phyloP scores from a whole-genome alignment of 2,113 vertebrate species.

The Pongo pygmaeus region DNA sequence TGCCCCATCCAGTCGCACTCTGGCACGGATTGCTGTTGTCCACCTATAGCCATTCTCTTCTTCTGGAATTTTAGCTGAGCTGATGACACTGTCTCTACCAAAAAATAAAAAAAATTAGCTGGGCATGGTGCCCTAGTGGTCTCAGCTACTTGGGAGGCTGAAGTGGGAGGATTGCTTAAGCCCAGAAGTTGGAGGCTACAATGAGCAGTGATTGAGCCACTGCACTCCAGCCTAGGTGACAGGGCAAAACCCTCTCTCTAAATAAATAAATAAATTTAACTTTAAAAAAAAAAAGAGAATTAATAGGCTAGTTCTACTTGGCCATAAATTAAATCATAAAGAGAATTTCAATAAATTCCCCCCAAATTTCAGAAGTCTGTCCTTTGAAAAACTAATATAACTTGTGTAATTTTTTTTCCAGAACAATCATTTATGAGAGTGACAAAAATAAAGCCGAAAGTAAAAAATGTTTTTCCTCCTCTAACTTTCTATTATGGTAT shows the following conservation, averaged over 20 bases:
- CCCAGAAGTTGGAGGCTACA: no score
- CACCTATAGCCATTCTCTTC: not conserved
- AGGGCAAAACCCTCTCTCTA: no score
- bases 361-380: not conserved
- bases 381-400: not conserved
- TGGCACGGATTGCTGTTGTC: not conserved
- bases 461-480: not conserved
- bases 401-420: not conserved
- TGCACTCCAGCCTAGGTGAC: no score
- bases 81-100: no score
- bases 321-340: not conserved
- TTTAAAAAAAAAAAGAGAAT: no score
- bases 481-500: not conserved
- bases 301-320: not conserved
- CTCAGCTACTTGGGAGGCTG: no score
- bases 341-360: not conserved
- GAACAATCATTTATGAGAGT: not conserved
- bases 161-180: no score
- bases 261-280: no score
- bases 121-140: no score
- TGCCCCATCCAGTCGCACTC: not conserved
- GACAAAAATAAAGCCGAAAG: not conserved
- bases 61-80: not conserved
- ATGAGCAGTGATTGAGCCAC: no score
- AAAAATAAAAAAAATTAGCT: no score